Evolutionary conservation across 2,113 vertebrate species (phyloP).

Genomic region (Anguilla japonica): DNA sequence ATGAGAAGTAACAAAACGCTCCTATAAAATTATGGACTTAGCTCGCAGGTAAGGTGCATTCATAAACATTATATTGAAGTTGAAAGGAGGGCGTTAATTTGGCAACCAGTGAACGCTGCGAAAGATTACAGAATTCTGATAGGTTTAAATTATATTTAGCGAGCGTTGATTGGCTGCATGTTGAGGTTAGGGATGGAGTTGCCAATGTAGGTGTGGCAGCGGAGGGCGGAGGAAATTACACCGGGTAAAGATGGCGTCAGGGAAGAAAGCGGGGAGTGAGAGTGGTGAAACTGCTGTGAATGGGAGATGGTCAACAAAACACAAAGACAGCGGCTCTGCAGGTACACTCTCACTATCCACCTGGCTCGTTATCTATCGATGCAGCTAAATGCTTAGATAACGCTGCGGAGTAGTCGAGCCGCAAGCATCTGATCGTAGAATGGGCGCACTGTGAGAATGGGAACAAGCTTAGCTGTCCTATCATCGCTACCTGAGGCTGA

Average conservation of each 20-base stretch:
- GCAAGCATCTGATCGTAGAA: background rate
- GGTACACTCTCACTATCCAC: conserved; percentile 50
- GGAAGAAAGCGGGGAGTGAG: conserved; percentile 56
- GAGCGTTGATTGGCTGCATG: conserved; percentile 42
- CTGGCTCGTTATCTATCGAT: background rate
- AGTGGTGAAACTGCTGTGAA: conserved; percentile 61
- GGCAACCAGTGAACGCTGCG: conserved; percentile 7
- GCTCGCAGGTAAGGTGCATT: too few relatives aligned
- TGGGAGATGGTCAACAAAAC: conserved; percentile 64
- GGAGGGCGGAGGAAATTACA: conserved; percentile 43
- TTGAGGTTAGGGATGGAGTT: conserved; percentile 38
- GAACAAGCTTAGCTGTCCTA: too few relatives aligned
- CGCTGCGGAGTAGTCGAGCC: background rate
- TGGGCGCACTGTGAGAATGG: too few relatives aligned
- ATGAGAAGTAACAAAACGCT: too few relatives aligned
- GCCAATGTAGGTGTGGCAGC: conserved; percentile 44
- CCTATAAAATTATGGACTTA: too few relatives aligned
- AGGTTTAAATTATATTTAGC: background rate
- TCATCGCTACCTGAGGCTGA: too few relatives aligned
- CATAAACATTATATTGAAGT: too few relatives aligned
- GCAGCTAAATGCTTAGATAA: background rate
- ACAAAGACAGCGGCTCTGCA: conserved; percentile 62
- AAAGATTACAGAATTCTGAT: background rate
- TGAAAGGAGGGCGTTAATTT: background rate
- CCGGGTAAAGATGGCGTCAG: conserved; percentile 70